Base-by-base conservation (phyloP, 2,113 vertebrate species). In the Rhodinocichla rosea region DNA sequence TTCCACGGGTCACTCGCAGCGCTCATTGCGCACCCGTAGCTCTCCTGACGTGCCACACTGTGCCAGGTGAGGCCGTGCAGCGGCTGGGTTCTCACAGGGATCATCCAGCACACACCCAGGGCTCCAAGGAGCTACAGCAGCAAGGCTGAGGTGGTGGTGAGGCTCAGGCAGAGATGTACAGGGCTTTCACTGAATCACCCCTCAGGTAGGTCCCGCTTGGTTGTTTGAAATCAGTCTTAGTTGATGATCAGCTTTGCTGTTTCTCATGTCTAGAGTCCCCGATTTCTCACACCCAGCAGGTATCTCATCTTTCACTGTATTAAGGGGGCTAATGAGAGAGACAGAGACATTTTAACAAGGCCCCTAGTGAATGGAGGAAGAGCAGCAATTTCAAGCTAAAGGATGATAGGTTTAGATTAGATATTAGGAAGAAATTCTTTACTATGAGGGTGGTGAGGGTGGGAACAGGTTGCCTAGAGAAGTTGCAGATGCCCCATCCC, bases 101-200 rank as follows among this genome's bases (percentile, higher is more conserved):
- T 7, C 0, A 3, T 10, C 53, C 1, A 0, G 39, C 37, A 40
- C 45, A 5, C 0, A 0, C 8, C 4, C 15, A 15, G 59, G 10
- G 28, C 40, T 80, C 74, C 50, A 5, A 22, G 9, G 11, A 15
- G 45, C 39, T 22, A 17, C 64, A 49, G 4, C 20, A 22, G 44
- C 11, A 3, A 53, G 52, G 69, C 21, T 6, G 4, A 26, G 27
- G 21, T 2, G 5, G 5, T 2, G 1, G 27, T 0, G 0, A 47
- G 49, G 28, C 55, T 50, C 23, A 14, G 45, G 27, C 68, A 73
- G n/a, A 37, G 40, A 21, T 0, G 0, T 3, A 3, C 2, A 23
- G 33, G 20, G 44, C 26, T 64, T 60, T 18, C 40, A 59, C 4
- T 3, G 3, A 1, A 24, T 27, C 6, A 2, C 3, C 19, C 23